These are phyloP conservation scores for Larimichthys polyactis DNA, from an alignment of 2,113 vertebrate genomes.

Conservation along the genomic window DNA sequence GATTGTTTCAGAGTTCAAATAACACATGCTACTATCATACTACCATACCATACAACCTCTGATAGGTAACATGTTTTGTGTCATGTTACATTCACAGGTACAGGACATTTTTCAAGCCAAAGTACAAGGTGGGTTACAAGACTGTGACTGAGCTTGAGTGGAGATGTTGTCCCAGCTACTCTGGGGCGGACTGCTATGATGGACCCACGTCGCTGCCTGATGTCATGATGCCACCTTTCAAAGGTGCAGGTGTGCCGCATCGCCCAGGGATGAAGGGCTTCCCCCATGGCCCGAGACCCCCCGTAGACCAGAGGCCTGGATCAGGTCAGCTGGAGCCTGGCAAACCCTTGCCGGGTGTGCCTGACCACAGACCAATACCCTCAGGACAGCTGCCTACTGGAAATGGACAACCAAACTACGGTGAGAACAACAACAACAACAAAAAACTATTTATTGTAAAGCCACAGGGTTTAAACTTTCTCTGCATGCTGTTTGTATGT, in stretches of 20 bases:
- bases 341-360: conserved; percentile 82
- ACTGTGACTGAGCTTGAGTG: conserved; percentile 94
- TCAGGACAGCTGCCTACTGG: conserved; percentile 76
- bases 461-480: background rate
- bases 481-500: background rate
- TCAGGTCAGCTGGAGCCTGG: conserved; percentile 80
- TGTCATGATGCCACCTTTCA: conserved; percentile 82
- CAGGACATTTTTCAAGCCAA: conserved; percentile 92
- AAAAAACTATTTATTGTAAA: background rate
- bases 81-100: conserved; percentile 87
- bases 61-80: background rate
- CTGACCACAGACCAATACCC: conserved; percentile 80
- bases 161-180: conserved; percentile 94
- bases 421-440: conserved; percentile 71
- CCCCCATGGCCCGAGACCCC: conserved; percentile 74
- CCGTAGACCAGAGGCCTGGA: conserved; percentile 73
- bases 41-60: background rate
- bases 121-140: conserved; percentile 94
- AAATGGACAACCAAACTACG: conserved; percentile 83
- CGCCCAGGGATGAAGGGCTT: conserved; percentile 83
- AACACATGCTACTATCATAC: too few species aligned
- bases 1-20: background rate
- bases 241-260: conserved; percentile 83
- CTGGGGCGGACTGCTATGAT: conserved; percentile 91
- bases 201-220: conserved; percentile 85